These are phyloP conservation scores for Numida meleagris DNA, from an alignment of 2,113 vertebrate species.

Conservation along the genomic window DNA sequence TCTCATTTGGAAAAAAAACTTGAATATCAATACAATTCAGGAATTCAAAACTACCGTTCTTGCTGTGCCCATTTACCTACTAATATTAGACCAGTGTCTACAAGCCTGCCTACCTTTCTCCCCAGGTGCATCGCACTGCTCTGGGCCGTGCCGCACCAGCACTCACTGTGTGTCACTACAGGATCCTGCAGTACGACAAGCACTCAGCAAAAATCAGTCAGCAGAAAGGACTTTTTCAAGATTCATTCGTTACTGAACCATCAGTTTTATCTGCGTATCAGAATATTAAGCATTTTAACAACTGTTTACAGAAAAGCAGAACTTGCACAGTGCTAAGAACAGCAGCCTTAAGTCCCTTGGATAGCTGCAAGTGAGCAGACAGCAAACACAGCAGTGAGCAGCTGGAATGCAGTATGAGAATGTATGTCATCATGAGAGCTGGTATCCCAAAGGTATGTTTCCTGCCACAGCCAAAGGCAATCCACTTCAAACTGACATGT, in stretches of 20 bases:
- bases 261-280: neutral
- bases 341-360: neutral
- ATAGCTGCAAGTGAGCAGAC: neutral
- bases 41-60: neutral
- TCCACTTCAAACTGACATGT: rapidly evolving
- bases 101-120: neutral
- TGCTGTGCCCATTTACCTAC: neutral
- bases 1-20: neutral
- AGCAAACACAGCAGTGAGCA: rapidly evolving
- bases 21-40: neutral
- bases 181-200: neutral
- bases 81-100: neutral
- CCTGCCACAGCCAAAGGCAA: neutral
- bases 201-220: neutral
- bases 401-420: neutral
- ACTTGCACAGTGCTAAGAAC: neutral
- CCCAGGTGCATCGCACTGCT: rapidly evolving
- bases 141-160: neutral
- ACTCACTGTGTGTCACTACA: neutral
- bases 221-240: neutral
- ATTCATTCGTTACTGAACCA: neutral
- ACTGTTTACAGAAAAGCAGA: neutral
- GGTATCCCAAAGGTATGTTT: neutral
- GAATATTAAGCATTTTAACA: neutral
- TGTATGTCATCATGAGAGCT: neutral